These are phyloP conservation scores for Phlogophora meticulosa DNA, from an alignment of 2,888 invertebrate genomes.

Conservation along the genomic window DNA sequence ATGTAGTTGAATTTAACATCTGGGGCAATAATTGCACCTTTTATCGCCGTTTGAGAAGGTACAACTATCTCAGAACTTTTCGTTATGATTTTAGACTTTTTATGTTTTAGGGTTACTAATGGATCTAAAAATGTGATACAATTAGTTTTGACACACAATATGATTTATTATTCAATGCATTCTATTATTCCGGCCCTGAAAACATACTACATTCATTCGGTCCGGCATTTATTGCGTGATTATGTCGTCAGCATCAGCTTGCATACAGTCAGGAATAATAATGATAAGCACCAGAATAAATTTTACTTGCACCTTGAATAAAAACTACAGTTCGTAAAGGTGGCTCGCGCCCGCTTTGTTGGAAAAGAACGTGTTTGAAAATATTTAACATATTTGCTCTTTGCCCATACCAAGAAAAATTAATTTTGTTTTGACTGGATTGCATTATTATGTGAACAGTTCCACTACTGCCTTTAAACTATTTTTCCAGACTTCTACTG, in stretches of 20 bases:
- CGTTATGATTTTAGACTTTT: background rate
- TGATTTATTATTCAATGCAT: no score
- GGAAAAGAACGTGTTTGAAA: background rate
- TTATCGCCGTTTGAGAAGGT: background rate
- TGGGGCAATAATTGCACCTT: background rate
- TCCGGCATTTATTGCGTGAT: background rate
- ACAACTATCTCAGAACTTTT: background rate
- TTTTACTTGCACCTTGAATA: background rate
- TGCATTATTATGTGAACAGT: no score
- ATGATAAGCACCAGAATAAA: no score
- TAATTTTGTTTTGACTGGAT: background rate
- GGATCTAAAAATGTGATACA: slow-evolving; percentile 24
- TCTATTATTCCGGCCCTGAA: background rate
- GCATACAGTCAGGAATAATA: no score
- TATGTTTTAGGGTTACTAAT: background rate
- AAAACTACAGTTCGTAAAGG: background rate
- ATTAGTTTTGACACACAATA: background rate
- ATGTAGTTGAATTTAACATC: background rate
- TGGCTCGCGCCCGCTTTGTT: no score
- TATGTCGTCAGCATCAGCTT: no score
- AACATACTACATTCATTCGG: background rate
- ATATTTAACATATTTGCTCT: no score
- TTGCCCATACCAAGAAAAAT: no score
- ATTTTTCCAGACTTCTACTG: no score
- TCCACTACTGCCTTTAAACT: no score